phyloP scores from a whole-genome alignment of 2,797 vertebrate species.

The Nyctalus aviator region DNA sequence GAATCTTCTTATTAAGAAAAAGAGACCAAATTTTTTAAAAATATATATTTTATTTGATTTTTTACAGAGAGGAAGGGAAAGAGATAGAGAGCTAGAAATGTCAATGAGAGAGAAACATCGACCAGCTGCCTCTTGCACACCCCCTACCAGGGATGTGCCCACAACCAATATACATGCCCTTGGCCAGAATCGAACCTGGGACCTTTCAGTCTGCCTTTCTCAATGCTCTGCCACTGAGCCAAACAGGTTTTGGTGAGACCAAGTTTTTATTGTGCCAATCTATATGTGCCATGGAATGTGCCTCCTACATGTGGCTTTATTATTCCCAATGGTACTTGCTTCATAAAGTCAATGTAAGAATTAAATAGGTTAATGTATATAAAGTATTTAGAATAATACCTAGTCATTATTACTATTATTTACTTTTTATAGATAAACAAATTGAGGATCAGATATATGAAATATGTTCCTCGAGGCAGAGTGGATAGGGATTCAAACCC shows the following conservation, averaged over 20 bases:
- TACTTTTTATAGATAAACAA: not conserved
- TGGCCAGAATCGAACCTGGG: too few species aligned
- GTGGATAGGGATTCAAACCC: not conserved
- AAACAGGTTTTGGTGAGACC: rapidly evolving
- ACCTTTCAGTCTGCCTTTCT: too few species aligned
- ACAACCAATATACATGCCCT: too few species aligned
- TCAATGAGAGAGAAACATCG: too few species aligned
- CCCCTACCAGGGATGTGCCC: too few species aligned
- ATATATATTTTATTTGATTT: too few species aligned
- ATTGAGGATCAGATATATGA: not conserved
- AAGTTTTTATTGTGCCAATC: not conserved
- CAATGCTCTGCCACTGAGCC: too few species aligned
- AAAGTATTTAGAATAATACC: not conserved
- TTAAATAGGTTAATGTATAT: not conserved
- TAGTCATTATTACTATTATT: not conserved
- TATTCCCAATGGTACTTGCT: not conserved
- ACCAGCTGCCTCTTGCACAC: too few species aligned
- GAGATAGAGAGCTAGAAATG: too few species aligned
- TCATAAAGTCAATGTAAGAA: not conserved
- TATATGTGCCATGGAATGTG: not conserved
- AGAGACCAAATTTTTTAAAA: not conserved
- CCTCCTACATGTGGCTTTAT: not conserved
- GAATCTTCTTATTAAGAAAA: not conserved
- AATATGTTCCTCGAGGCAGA: not conserved
- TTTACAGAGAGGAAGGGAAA: too few species aligned